Percentiles rank a stretch among this genome's conserved stretches.
Evolutionary conservation across 2,888 invertebrate genomes (phyloP).

Genomic region (Griposia aprilina): DNA sequence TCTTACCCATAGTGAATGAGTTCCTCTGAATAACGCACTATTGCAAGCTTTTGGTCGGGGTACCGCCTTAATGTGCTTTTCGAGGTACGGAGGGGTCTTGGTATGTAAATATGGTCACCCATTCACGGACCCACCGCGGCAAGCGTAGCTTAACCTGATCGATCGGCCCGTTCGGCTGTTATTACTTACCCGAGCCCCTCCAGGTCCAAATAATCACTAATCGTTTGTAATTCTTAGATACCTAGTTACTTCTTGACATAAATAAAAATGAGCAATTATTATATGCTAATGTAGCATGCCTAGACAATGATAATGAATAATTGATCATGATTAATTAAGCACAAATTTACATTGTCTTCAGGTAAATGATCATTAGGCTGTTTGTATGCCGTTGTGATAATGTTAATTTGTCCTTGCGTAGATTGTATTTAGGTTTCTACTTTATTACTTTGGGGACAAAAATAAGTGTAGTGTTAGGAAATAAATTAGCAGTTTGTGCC

Average conservation of each 20-base stretch:
- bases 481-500: constrained; percentile 12
- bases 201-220: neutral
- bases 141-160: neutral
- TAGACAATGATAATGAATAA: neutral
- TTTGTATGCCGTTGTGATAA: constrained; percentile 17
- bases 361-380: constrained; percentile 17
- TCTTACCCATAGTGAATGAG: too few relatives aligned
- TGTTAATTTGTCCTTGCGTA: constrained; percentile 22
- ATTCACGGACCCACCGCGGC: neutral
- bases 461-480: neutral
- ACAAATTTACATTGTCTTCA: constrained; percentile 25
- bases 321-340: neutral
- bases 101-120: neutral
- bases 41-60: too few relatives aligned
- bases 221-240: neutral
- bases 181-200: too few relatives aligned
- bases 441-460: constrained; percentile 20
- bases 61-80: too few relatives aligned
- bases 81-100: neutral
- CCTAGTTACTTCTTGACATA: neutral
- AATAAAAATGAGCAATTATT: constrained; percentile 4
- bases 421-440: neutral
- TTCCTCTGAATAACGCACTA: too few relatives aligned
- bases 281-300: constrained; percentile 21
- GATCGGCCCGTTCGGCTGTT: neutral